Percentiles rank a stretch among this genome's conserved stretches.
Conservation (phyloP, 2,888 invertebrate species). For the Elmis aenea region DNA sequence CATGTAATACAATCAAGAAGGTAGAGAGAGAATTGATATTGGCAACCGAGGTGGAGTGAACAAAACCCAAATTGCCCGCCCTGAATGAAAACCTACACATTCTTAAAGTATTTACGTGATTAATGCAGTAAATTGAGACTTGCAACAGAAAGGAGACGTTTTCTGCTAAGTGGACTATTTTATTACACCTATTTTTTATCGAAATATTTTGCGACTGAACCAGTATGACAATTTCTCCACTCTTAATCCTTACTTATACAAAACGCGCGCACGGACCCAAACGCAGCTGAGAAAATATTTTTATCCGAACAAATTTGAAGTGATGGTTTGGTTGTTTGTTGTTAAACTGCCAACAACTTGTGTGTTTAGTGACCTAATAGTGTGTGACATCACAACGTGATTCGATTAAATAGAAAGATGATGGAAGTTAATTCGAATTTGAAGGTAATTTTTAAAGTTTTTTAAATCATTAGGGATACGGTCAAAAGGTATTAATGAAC, state of each 20-base stretch:
- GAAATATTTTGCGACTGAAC: no score
- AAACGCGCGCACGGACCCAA: no score
- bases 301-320: conserved; percentile 4
- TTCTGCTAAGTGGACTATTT: conserved; percentile 21
- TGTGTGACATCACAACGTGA: conserved; percentile 9
- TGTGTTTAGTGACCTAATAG: conserved; percentile 6
- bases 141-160: conserved; percentile 41
- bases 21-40: no score
- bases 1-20: no score
- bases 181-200: no score
- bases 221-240: not conserved
- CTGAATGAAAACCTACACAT: conserved; percentile 50
- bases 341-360: conserved; percentile 7
- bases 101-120: conserved; percentile 48
- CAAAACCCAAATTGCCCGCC: conserved; percentile 37
- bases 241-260: not conserved
- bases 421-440: no score
- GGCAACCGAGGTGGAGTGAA: conserved; percentile 25
- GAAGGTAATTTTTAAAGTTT: no score
- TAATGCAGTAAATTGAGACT: conserved; percentile 49
- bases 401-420: no score
- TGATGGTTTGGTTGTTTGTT: conserved; percentile 8
- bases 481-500: no score
- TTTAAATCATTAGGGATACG: no score
- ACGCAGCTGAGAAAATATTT: no score